Base-by-base conservation (phyloP, 2,888 invertebrate genomes). In the Rhagium mordax region DNA sequence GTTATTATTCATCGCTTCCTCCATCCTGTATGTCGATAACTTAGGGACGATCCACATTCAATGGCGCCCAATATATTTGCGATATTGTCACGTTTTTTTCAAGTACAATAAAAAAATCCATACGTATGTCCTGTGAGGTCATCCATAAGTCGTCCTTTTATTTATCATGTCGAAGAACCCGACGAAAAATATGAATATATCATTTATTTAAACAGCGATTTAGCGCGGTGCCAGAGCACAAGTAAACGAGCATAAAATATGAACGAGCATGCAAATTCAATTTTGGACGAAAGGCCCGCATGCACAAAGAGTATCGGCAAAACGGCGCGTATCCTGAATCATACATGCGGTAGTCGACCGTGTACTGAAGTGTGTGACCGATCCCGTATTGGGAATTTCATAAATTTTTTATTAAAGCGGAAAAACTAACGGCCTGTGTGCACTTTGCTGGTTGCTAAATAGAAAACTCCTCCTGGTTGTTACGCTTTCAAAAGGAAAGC, bases 301-400 rank as follows among this genome's bases (percentile, higher is more conserved):
- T 59, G 33, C 59, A 29, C 16, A 29, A 15, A 33, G 59, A 16
- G 29, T 59, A 59, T 59, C 59, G 59, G 18, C 59, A 59, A 59
- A 59, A 59, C 59, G 59, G 16, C 33, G 41, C n/a, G 59, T 59
- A 55, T 59, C 29, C 13, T 59, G 59, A 59, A 59, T 59, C 59
- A 59, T 59, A 59, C 59, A 33, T 59, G n/a, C n/a, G 33, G 59
- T 15, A 33, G 57, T 33, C 33, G 33, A 18, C 29, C 21, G 59
- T 59, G 27, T 33, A 18, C 29, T 33, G 59, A 59, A 59, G 29
- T 33, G 29, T 59, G 21, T 8, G 33, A 29, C 59, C 59, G 33
- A 15, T 16, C 33, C 59, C 18, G 59, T 29, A 29, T 59, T 16
- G 59, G 29, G 21, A 33, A 27, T 55, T 59, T 15, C 18, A 15